These are phyloP conservation scores for Eleutherodactylus coqui DNA, from an alignment of 2,797 vertebrate genomes.

Conservation along the genomic window DNA sequence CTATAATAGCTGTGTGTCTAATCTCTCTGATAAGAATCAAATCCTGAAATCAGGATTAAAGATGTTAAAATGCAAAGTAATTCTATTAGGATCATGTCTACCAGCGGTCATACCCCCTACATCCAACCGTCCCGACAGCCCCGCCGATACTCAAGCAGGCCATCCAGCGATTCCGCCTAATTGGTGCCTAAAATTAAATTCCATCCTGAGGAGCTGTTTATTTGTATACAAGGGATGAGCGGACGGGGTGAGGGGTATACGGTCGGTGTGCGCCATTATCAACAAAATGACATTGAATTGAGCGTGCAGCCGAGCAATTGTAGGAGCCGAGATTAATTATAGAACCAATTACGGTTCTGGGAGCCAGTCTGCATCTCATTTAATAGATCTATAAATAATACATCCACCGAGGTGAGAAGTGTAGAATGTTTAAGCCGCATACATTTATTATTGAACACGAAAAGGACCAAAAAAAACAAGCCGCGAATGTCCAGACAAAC, in stretches of 20 bases:
- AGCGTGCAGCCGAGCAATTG: neutral
- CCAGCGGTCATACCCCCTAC: neutral
- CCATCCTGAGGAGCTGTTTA: neutral
- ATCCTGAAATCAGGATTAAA: neutral
- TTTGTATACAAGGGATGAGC: neutral
- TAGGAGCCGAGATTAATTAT: slow-evolving; percentile 26
- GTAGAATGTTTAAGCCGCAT: slow-evolving; percentile 1
- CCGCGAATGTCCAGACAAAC: slow-evolving; percentile 3
- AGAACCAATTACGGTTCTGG: slow-evolving; percentile 25
- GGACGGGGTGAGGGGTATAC: neutral
- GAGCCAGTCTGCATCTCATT: neutral
- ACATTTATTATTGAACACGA: slow-evolving; percentile 5
- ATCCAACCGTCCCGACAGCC: neutral
- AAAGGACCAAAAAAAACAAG: slow-evolving; percentile 3
- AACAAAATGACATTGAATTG: neutral
- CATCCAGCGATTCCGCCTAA: neutral
- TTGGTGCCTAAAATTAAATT: neutral
- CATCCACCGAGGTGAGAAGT: neutral
- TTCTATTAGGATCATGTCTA: neutral
- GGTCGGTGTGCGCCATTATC: neutral
- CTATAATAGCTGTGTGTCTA: neutral
- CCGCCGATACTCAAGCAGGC: neutral
- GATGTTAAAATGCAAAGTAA: neutral
- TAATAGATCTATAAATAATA: slow-evolving; percentile 21
- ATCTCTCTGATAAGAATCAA: neutral